Evolutionary conservation across 2,888 invertebrate species (phyloP), one percentile per base, ranked within the genome.

Genomic region (Cordilura impudica): DNA sequence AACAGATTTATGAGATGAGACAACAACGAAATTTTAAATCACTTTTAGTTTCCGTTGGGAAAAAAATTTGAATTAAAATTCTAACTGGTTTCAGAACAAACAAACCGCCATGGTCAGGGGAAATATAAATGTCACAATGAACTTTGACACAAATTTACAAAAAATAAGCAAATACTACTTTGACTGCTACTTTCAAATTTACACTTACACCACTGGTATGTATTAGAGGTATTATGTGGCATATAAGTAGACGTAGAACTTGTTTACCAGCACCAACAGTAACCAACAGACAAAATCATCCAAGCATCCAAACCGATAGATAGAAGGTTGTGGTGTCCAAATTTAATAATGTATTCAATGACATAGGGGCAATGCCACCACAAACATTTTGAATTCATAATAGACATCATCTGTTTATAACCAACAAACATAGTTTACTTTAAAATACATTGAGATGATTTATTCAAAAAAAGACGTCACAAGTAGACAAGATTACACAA

Each of bases 71-170:
- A 60, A 45, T 60, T 35, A 56, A 43, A 51, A 66, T 73, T 72
- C 43, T 66, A 72, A 72, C 65, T 49, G 51, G 66, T 58, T 74
- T 67, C 26, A 4, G 29, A 8, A 19, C 49, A 58, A 39, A 16
- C 45, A 18, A 7, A 26, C 16, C 29, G 35, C 14, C 31, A 72
- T 18, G 77, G 39, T 54, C 61, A 78, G 49, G 72, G 31, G 31
- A 31, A 61, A 63, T 26, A 61, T 74, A 58, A 66, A 76, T 45
- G 79, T 79, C 78, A 61, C 82, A 77, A 73, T 82, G 82, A 82
- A 74, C 82, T 82, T 77, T 81, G 72, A 79, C 82, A 81, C 49
- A 80, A 72, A 60, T 81, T 70, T 23, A 69, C 18, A 60, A 21
- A 67, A 56, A 49, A 51, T 21, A 53, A 70, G 54, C 19, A n/a